Percentiles rank a stretch among this genome's conserved stretches.
Conservation (phyloP, 2,888 invertebrate genomes). For the Autographa pulchrina region DNA sequence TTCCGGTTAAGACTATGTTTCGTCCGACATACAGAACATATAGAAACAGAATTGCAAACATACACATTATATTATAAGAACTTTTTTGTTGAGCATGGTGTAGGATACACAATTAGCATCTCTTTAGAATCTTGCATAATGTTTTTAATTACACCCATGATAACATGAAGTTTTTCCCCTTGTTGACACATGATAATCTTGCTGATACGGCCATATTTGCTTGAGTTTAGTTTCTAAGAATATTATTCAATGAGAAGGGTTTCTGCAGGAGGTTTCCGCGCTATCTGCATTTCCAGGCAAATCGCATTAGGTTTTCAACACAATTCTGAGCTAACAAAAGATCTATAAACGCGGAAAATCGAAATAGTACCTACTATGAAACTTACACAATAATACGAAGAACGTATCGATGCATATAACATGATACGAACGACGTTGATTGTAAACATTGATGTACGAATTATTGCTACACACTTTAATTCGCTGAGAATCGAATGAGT, state of each 20-base stretch:
- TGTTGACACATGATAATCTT: neutral
- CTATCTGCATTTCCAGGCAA: constrained; percentile 3
- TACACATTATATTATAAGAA: too few relatives aligned
- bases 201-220: neutral
- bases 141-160: neutral
- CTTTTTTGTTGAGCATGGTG: too few relatives aligned
- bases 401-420: constrained; percentile 15
- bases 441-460: constrained; percentile 21
- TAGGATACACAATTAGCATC: too few relatives aligned
- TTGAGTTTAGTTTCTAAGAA: neutral
- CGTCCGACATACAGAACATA: neutral
- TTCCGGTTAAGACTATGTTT: neutral
- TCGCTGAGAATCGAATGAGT: neutral
- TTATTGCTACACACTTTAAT: constrained; percentile 7
- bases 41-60: neutral
- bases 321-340: neutral
- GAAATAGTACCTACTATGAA: neutral
- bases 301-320: neutral
- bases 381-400: constrained; percentile 17
- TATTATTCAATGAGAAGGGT: neutral
- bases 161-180: neutral
- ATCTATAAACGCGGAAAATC: neutral
- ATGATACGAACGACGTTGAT: constrained; percentile 25
- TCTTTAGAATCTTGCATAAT: too few relatives aligned
- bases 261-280: neutral